Percentiles rank a stretch among this genome's conserved stretches.
phyloP scores from a whole-genome alignment of 2,888 invertebrate species.

The Pyrrhia umbra region DNA sequence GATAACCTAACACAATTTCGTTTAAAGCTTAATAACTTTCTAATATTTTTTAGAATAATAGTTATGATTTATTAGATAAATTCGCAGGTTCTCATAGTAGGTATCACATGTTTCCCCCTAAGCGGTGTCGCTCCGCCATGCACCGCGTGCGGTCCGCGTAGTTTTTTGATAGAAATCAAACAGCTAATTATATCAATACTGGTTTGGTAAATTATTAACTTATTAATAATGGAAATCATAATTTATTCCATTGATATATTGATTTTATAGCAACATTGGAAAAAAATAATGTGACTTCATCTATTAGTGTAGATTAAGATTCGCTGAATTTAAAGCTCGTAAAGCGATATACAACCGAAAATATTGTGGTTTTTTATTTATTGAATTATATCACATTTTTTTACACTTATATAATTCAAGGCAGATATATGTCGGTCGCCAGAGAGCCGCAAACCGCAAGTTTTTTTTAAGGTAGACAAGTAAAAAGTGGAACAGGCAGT shows the following conservation, averaged over 20 bases:
- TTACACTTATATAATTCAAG: conserved; percentile 8
- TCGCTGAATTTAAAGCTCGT: background rate
- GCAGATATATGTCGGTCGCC: conserved; percentile 10
- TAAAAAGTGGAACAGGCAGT: conserved; percentile 16
- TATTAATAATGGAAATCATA: conserved; percentile 2
- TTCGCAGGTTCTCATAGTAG: conserved; percentile 8
- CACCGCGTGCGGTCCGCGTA: conserved; percentile 28
- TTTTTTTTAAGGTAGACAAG: background rate
- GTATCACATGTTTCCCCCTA: conserved; percentile 6
- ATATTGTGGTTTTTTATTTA: background rate
- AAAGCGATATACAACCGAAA: background rate
- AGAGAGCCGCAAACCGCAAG: conserved; percentile 41
- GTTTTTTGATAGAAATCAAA: conserved; percentile 30
- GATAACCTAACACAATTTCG: no score
- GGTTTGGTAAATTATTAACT: conserved; percentile 1
- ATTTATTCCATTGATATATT: background rate
- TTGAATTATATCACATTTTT: conserved; percentile 15
- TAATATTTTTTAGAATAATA: no score
- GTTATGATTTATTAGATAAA: background rate
- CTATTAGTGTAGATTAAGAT: background rate
- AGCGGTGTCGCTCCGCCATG: conserved; percentile 15
- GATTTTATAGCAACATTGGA: conserved; percentile 1
- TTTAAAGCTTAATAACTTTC: no score
- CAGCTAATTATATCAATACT: conserved; percentile 21
- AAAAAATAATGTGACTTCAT: background rate